Conservation (phyloP, 2,797 vertebrate species). For the Periophthalmus magnuspinnatus region DNA sequence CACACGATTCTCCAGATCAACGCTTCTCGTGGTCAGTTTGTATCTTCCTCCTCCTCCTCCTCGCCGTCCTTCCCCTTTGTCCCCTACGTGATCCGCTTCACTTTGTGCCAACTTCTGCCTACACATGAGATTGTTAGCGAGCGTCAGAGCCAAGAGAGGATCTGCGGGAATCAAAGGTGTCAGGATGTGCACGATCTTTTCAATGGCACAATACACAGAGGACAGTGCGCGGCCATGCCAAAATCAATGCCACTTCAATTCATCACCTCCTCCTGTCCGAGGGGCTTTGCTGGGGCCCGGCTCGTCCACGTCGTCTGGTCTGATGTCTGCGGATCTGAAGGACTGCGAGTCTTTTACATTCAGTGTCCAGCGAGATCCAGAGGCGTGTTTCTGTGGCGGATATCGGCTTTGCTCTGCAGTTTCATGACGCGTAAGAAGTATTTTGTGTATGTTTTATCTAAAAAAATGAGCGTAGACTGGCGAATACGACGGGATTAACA, state of each 20-base stretch:
- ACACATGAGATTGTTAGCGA: slow-evolving; percentile 32
- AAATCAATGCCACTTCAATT: slow-evolving; percentile 73
- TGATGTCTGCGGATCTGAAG: slow-evolving; percentile 29
- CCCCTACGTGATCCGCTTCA: neutral
- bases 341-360: slow-evolving; percentile 19
- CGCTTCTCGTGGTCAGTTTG: neutral
- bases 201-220: slow-evolving; percentile 59
- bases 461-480: too few relatives aligned
- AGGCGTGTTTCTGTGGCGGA: neutral
- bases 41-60: too few relatives aligned
- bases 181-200: slow-evolving; percentile 51
- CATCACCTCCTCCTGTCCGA: slow-evolving; percentile 66
- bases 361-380: slow-evolving; percentile 7
- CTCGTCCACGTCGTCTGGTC: slow-evolving; percentile 19
- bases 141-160: slow-evolving; percentile 54
- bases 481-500: too few relatives aligned
- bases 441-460: neutral
- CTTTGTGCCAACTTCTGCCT: slow-evolving; percentile 35
- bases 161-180: slow-evolving; percentile 63
- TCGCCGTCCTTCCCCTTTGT: slow-evolving; percentile 2
- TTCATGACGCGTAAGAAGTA: neutral
- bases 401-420: neutral
- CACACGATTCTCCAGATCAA: too few relatives aligned
- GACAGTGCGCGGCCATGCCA: slow-evolving; percentile 53
- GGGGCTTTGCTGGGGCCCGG: slow-evolving; percentile 37